phyloP scores from a whole-genome alignment of 2,888 invertebrate genomes.

The Campaea margaritaria region DNA sequence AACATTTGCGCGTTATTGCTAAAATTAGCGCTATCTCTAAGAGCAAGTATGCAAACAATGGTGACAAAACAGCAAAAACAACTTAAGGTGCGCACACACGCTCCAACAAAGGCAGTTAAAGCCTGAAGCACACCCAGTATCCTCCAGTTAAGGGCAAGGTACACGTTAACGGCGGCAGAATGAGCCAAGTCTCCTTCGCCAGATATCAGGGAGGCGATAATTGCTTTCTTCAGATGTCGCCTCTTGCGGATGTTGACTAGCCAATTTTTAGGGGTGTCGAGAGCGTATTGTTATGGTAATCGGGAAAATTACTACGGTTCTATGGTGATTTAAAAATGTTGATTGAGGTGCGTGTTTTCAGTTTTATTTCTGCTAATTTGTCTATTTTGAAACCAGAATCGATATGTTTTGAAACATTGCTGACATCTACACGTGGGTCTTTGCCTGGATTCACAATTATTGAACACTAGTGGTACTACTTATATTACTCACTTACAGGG shows the following conservation, averaged over 20 bases:
- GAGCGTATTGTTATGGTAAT: constrained; percentile 53
- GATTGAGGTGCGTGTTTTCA: constrained; percentile 15
- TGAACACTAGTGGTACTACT: too few species aligned
- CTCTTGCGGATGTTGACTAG: constrained; percentile 43
- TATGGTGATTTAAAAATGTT: constrained; percentile 28
- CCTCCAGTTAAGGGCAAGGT: constrained; percentile 20
- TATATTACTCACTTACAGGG: too few species aligned
- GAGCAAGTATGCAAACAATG: constrained; percentile 10
- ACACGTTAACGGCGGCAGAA: constrained; percentile 24
- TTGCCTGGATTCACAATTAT: too few species aligned
- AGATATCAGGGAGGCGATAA: constrained; percentile 53
- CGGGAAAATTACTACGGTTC: constrained; percentile 26
- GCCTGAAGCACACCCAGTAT: constrained; percentile 1
- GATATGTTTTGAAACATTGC: too few species aligned
- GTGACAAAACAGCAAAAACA: not conserved
- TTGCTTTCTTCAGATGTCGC: constrained; percentile 62
- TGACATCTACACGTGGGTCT: too few species aligned
- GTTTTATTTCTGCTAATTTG: constrained; percentile 2
- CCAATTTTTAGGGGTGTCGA: constrained; percentile 53
- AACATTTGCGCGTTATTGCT: not conserved
- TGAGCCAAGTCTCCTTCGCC: constrained; percentile 38
- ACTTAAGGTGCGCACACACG: constrained; percentile 8
- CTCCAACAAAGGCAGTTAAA: constrained; percentile 17
- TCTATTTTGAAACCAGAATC: too few species aligned
- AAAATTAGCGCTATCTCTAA: constrained; percentile 8